Conservation (phyloP, 2,113 vertebrate genomes). For the Cyanistes caeruleus region DNA sequence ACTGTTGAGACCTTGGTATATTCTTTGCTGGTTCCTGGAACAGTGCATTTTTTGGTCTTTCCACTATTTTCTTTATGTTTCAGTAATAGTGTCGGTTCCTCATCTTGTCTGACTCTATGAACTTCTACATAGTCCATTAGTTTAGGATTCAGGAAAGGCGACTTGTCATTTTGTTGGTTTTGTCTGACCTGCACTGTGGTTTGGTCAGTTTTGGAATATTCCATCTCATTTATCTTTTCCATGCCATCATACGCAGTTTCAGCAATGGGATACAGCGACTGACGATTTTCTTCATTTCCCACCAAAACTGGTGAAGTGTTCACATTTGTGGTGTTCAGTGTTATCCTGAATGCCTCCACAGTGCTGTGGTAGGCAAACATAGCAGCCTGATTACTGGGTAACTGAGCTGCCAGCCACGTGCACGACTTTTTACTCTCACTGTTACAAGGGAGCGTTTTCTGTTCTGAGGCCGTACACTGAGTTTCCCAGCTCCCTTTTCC, state of each 20-base stretch:
- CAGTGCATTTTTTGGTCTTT: slow-evolving; percentile 12
- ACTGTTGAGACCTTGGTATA: slow-evolving; percentile 88
- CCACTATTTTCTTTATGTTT: slow-evolving; percentile 54
- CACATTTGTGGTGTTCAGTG: neutral
- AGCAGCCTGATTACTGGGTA: slow-evolving; percentile 46
- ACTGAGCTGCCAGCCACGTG: slow-evolving; percentile 79
- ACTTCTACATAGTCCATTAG: slow-evolving; percentile 88
- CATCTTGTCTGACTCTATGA: slow-evolving; percentile 81
- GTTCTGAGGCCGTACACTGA: neutral
- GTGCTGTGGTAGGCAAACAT: slow-evolving; percentile 72
- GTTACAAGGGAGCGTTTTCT: slow-evolving; percentile 4
- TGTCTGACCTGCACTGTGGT: neutral
- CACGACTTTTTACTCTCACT: slow-evolving; percentile 64
- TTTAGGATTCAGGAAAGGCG: slow-evolving; percentile 34
- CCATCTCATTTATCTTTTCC: neutral
- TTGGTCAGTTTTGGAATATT: slow-evolving; percentile 26
- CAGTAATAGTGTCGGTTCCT: slow-evolving; percentile 78
- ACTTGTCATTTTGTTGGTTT: slow-evolving; percentile 39
- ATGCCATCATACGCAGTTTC: neutral
- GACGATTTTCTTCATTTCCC: slow-evolving; percentile 44
- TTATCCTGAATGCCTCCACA: slow-evolving; percentile 54
- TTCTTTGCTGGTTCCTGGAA: slow-evolving; percentile 68
- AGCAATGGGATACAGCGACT: neutral
- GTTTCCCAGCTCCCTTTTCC: neutral
- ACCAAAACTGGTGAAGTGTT: neutral